phyloP scores from a whole-genome alignment of 1,140 invertebrate species.

The Lucilia cuprina region DNA sequence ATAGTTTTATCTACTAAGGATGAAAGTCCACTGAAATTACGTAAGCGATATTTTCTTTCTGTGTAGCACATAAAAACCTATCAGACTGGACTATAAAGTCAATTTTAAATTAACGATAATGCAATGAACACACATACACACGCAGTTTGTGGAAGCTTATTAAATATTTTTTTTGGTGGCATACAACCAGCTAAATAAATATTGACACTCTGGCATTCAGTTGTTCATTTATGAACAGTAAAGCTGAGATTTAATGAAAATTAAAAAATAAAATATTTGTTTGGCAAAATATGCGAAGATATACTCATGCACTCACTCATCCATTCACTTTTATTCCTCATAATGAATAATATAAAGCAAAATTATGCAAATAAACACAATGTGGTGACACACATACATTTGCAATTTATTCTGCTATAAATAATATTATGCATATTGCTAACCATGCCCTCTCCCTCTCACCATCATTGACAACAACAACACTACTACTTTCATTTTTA shows the following conservation, averaged over 20 bases:
- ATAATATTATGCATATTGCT: conserved; percentile 6
- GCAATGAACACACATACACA: background rate
- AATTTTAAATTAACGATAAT: background rate
- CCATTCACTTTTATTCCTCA: background rate
- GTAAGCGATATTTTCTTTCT: too few relatives aligned
- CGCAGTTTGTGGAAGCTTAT: background rate
- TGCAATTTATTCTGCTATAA: background rate
- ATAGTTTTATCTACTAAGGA: too few relatives aligned
- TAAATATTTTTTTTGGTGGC: background rate
- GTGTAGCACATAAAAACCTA: background rate
- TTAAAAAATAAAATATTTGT: conserved; percentile 9
- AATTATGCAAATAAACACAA: background rate
- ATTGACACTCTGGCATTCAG: background rate
- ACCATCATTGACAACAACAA: too few relatives aligned
- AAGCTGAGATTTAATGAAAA: background rate
- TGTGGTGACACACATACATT: background rate
- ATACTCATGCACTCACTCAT: background rate
- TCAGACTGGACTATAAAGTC: background rate
- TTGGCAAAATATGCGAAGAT: background rate
- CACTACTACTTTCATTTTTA: background rate
- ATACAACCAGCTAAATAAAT: background rate
- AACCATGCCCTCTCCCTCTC: background rate
- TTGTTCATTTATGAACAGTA: background rate
- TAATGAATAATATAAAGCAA: background rate
- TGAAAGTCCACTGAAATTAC: too few relatives aligned